phyloP scores from a whole-genome alignment of 2,888 invertebrate species.

The Drosophila borborema region DNA sequence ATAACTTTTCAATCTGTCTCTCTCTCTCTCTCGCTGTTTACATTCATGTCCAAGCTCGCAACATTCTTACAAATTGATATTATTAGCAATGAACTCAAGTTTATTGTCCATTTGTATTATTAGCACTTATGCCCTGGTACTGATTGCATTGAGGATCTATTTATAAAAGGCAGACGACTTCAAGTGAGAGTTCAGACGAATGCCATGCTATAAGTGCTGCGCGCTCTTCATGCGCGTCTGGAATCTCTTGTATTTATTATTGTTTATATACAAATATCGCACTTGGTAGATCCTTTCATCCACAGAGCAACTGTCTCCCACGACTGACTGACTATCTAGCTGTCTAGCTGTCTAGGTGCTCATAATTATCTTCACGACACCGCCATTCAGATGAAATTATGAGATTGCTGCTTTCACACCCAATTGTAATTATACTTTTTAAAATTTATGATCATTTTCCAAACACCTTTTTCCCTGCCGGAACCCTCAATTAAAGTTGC shows the following conservation, averaged over 20 bases:
- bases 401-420: conserved; percentile 25
- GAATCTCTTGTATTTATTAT: neutral
- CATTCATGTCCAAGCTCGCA: neutral
- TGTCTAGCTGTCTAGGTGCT: neutral
- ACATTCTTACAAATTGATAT: neutral
- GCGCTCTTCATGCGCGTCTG: neutral
- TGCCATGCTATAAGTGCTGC: neutral
- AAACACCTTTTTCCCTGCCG: conserved; percentile 41
- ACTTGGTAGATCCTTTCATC: neutral
- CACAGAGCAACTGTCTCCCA: neutral
- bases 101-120: conserved; percentile 8
- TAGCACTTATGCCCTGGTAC: neutral
- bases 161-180: conserved; percentile 42
- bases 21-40: neutral
- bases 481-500: conserved; percentile 14
- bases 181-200: conserved; percentile 38
- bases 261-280: neutral
- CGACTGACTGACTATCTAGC: neutral
- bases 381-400: conserved; percentile 34
- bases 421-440: conserved; percentile 22
- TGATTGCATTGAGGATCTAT: conserved; percentile 29
- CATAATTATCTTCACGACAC: conserved; percentile 18
- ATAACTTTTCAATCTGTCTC: neutral
- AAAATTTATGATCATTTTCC: conserved; percentile 39
- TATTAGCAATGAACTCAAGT: conserved; percentile 7